Percentiles rank a stretch among this genome's conserved stretches.
These are phyloP conservation scores for Heliconius eleuchia DNA, from an alignment of 1,140 invertebrate species.

Conservation along the genomic window DNA sequence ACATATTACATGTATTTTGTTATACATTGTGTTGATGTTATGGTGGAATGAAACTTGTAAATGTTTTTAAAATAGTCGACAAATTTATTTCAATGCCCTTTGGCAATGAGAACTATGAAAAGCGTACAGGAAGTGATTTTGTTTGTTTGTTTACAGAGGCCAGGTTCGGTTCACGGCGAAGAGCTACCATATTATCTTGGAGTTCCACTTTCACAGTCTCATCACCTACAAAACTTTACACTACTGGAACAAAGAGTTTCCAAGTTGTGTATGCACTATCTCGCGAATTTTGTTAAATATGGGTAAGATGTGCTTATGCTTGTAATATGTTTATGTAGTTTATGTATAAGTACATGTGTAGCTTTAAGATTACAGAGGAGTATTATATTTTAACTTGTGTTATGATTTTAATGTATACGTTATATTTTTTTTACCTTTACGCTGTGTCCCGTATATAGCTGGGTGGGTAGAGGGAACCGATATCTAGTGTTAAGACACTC, in stretches of 20 bases:
- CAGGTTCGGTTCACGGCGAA: conserved; percentile 93
- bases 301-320: conserved; percentile 83
- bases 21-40: too few species aligned
- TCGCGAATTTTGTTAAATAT: conserved; percentile 91
- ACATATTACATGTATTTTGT: too few species aligned
- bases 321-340: neutral
- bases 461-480: too few species aligned
- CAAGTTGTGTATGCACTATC: conserved; percentile 89
- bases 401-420: too few species aligned
- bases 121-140: neutral
- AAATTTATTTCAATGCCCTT: neutral
- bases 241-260: conserved; percentile 87
- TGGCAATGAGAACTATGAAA: neutral
- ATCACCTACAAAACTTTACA: conserved; percentile 86
- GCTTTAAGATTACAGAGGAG: neutral
- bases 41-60: neutral
- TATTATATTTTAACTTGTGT: too few species aligned
- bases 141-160: conserved; percentile 77
- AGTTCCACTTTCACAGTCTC: conserved; percentile 87
- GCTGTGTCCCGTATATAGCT: too few species aligned
- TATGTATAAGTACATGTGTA: neutral
- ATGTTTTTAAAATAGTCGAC: neutral
- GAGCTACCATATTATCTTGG: conserved; percentile 97
- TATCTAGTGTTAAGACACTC: too few species aligned
- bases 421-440: too few species aligned